phyloP scores from a whole-genome alignment of 2,797 vertebrate genomes.

The Thripadectes ignobilis region DNA sequence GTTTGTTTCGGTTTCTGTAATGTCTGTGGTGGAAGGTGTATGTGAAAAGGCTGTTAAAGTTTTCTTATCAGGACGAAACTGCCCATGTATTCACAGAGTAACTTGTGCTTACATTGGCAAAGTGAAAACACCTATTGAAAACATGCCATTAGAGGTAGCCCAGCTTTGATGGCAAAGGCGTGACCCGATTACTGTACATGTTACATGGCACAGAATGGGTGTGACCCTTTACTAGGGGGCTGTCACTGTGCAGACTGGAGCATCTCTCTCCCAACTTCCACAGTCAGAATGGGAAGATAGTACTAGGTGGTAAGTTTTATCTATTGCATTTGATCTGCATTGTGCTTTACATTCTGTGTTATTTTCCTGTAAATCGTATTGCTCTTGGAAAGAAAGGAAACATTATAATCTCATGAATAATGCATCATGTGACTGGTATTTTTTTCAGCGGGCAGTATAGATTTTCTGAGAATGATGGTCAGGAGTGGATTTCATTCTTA shows the following conservation, averaged over 20 bases:
- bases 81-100: accelerated
- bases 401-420: neutral
- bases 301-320: neutral
- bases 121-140: neutral
- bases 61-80: neutral
- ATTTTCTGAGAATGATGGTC: neutral
- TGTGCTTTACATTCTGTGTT: neutral
- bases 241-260: neutral
- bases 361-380: neutral
- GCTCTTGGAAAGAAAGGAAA: neutral
- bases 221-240: accelerated
- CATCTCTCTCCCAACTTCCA: neutral
- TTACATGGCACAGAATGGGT: accelerated
- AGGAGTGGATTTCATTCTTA: slow-evolving; percentile 10
- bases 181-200: neutral
- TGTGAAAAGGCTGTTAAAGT: neutral
- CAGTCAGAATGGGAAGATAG: neutral
- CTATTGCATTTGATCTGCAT: neutral
- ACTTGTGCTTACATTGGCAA: neutral
- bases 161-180: neutral
- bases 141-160: neutral
- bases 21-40: neutral
- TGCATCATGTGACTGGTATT: neutral
- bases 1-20: neutral
- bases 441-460: neutral